Evolutionary conservation across 2,888 invertebrate species (phyloP).

Genomic region (Conchocele bisecta): DNA sequence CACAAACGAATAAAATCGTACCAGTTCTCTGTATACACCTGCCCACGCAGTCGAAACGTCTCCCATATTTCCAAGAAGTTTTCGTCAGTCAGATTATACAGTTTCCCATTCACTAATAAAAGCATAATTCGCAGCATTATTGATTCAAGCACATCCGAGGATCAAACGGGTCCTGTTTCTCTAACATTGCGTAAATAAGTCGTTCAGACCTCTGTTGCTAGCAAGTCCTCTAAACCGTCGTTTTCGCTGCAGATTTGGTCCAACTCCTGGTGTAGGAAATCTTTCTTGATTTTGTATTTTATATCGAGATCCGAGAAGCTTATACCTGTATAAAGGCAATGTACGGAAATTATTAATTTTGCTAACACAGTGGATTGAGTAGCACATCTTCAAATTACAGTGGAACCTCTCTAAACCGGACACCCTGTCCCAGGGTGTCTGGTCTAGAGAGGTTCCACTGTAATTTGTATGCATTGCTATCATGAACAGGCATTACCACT

Average conservation of each 20-base stretch:
- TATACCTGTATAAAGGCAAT: constrained; percentile 67
- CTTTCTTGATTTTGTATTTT: constrained; percentile 63
- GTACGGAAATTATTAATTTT: no score
- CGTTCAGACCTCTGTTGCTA: constrained; percentile 63
- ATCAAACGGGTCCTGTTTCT: constrained; percentile 56
- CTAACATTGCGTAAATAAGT: constrained; percentile 56
- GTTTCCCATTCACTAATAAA: constrained; percentile 66
- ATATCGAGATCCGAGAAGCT: constrained; percentile 63
- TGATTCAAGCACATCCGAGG: constrained; percentile 61
- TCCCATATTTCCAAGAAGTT: constrained; percentile 64
- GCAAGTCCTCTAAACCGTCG: constrained; percentile 60
- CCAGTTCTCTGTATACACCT: constrained; percentile 38
- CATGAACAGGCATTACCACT: no score
- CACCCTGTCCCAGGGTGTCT: no score
- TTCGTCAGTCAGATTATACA: constrained; percentile 62
- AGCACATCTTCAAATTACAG: no score
- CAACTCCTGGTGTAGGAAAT: constrained; percentile 64
- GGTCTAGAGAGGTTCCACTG: no score
- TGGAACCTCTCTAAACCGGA: no score
- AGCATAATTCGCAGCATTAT: constrained; percentile 69
- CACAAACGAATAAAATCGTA: constrained; percentile 9
- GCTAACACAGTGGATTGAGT: no score
- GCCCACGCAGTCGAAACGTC: constrained; percentile 58
- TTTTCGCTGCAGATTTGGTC: constrained; percentile 61
- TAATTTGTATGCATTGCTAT: no score